Evolutionary conservation across 2,797 vertebrate species (phyloP).

Genomic region (Buphagus erythrorhynchus): DNA sequence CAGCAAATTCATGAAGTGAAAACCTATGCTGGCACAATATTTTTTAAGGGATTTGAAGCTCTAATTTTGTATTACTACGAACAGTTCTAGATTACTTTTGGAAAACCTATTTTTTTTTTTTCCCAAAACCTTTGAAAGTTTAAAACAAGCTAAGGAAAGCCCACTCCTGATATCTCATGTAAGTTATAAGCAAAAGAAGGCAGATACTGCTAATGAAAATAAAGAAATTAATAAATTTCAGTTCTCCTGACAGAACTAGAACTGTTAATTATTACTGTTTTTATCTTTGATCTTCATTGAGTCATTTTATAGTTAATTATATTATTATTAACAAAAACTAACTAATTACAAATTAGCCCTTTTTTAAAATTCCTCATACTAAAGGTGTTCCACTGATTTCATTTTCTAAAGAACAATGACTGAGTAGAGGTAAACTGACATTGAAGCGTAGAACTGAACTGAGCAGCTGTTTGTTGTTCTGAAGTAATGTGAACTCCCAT

Average conservation of each 20-base stretch:
- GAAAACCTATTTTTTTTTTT: background rate
- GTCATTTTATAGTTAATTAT: background rate
- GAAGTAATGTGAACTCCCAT: background rate
- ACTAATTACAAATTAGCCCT: background rate
- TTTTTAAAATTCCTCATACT: background rate
- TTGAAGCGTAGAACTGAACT: background rate
- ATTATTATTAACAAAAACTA: background rate
- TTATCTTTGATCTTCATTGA: background rate
- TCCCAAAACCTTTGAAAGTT: background rate
- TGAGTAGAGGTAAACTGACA: background rate
- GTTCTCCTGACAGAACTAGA: background rate
- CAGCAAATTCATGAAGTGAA: background rate
- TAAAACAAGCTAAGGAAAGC: background rate
- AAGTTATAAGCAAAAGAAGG: background rate
- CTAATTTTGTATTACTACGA: background rate
- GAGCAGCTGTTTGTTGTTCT: background rate
- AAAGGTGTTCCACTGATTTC: background rate
- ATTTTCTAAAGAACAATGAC: background rate
- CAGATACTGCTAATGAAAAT: background rate
- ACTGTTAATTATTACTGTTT: background rate
- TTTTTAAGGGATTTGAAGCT: background rate
- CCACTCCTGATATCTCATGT: background rate
- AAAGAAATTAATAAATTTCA: background rate
- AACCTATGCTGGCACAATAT: fast-evolving
- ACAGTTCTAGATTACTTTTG: background rate